phyloP scores from a whole-genome alignment of 2,888 invertebrate species.

The Fragum whitleyi region DNA sequence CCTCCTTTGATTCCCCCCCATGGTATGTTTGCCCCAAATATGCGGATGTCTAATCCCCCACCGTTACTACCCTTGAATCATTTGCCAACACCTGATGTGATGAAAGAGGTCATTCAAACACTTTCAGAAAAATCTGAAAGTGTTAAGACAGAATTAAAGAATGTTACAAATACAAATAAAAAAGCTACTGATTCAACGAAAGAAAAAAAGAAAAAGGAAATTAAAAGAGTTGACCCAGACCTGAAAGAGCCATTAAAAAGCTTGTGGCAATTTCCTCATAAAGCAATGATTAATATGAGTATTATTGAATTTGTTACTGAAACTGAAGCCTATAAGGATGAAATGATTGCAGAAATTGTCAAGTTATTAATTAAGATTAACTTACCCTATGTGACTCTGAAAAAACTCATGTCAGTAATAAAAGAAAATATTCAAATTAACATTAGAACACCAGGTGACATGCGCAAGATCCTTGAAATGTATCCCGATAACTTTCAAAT shows the following conservation, averaged over 20 bases:
- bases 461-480: conserved; percentile 54
- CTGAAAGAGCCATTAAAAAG: conserved; percentile 53
- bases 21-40: not conserved
- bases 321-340: conserved; percentile 60
- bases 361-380: conserved; percentile 50
- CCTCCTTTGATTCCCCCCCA: not conserved
- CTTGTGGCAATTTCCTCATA: conserved; percentile 62
- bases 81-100: conserved; percentile 42
- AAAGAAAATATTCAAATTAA: conserved; percentile 54
- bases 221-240: conserved; percentile 37
- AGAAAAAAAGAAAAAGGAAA: conserved; percentile 34
- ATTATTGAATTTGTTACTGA: conserved; percentile 56
- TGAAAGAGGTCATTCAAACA: conserved; percentile 43
- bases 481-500: conserved; percentile 56
- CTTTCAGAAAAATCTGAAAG: conserved; percentile 21
- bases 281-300: conserved; percentile 45
- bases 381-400: conserved; percentile 61
- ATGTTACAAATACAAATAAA: conserved; percentile 25
- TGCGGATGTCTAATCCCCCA: not conserved
- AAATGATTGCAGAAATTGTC: conserved; percentile 59
- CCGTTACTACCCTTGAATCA: conserved; percentile 27
- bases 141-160: conserved; percentile 9
- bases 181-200: not conserved
- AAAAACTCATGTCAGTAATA: conserved; percentile 50
- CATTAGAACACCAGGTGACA: conserved; percentile 43